Conservation (phyloP, 1,140 invertebrate genomes). For the Micrasema longulum region DNA sequence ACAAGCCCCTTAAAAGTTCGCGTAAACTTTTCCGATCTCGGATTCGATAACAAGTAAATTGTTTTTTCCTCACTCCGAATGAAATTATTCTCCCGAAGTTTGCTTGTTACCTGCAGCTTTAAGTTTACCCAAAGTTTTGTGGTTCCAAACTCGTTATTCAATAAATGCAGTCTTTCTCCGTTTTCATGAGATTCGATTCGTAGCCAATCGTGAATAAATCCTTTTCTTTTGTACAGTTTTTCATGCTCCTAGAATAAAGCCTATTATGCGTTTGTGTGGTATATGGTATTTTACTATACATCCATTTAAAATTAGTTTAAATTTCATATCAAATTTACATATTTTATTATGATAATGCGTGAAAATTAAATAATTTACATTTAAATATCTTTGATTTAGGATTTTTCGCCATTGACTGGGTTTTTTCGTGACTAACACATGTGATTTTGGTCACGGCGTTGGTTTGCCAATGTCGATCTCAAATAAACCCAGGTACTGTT, state of each 20-base stretch:
- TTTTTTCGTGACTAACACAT: no score
- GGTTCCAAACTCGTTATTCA: conserved; percentile 39
- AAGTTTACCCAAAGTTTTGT: not conserved
- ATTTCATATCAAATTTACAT: no score
- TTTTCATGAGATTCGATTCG: conserved; percentile 4
- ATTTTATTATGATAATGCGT: no score
- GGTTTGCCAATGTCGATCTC: no score
- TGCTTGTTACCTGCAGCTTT: conserved; percentile 2
- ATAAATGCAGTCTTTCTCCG: conserved; percentile 45
- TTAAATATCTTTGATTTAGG: no score
- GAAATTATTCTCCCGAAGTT: conserved; percentile 14
- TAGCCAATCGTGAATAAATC: conserved; percentile 21
- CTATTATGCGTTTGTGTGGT: no score
- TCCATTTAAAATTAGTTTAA: no score
- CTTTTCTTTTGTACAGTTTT: conserved; percentile 17
- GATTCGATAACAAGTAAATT: conserved; percentile 23
- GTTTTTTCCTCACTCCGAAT: conserved; percentile 19
- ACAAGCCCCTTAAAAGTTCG: not conserved
- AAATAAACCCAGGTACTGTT: no score
- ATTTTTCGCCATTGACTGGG: no score
- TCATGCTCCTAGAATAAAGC: no score
- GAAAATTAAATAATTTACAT: no score
- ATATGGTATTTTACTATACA: conserved; percentile 1
- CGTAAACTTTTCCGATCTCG: not conserved
- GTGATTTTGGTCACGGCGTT: no score